Percentiles rank a stretch among this genome's conserved stretches.
These are phyloP conservation scores for Xenopus petersii DNA, from an alignment of 2,797 vertebrate genomes.

Conservation along the genomic window DNA sequence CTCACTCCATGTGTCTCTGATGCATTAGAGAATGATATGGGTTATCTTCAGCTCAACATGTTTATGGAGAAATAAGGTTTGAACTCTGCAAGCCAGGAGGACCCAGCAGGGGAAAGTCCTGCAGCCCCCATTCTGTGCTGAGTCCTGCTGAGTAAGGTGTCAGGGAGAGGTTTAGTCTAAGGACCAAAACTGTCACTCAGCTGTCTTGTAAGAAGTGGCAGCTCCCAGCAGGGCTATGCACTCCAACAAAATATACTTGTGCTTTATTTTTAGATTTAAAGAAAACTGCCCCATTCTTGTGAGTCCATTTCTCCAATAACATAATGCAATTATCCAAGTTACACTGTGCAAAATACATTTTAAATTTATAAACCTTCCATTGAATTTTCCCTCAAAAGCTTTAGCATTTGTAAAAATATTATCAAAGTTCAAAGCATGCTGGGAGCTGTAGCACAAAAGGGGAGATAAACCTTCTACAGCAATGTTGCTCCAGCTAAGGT, in stretches of 20 bases:
- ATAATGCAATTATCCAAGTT: conserved; percentile 3
- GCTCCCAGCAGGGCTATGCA: conserved; percentile 54
- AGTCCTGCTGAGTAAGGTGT: conserved; percentile 73
- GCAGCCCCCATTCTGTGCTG: conserved; percentile 62
- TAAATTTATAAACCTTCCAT: no score
- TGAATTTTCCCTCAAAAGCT: no score
- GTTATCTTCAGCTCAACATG: conserved; percentile 65
- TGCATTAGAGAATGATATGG: conserved; percentile 69
- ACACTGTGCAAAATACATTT: background rate
- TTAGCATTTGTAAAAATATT: no score
- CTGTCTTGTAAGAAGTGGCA: conserved; percentile 53
- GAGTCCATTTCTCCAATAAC: background rate
- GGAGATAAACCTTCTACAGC: no score
- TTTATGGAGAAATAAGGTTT: conserved; percentile 65
- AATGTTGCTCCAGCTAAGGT: no score
- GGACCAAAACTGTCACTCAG: conserved; percentile 70
- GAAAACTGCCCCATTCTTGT: conserved; percentile 11
- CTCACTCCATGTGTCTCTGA: conserved; percentile 63
- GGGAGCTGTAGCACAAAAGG: no score
- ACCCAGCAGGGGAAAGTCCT: conserved; percentile 69
- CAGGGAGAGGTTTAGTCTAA: conserved; percentile 66
- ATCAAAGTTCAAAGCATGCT: no score
- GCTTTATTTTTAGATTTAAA: conserved; percentile 47
- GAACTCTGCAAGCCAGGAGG: conserved; percentile 49
- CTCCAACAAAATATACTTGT: conserved; percentile 45